Evolutionary conservation across 1,140 invertebrate species (phyloP).

Genomic region (Bathynomus jamesi): DNA sequence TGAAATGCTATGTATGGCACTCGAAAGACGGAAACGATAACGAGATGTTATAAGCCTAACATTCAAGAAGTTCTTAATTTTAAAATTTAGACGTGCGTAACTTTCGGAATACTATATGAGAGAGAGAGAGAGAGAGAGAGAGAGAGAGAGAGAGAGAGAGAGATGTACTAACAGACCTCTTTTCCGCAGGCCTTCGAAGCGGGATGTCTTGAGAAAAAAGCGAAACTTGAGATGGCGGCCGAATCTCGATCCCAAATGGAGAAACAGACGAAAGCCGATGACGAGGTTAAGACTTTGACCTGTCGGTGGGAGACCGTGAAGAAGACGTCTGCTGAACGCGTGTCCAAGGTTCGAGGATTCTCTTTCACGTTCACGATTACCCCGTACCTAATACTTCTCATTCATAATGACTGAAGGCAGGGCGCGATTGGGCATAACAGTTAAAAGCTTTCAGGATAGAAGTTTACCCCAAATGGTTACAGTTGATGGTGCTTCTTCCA

Average conservation of each 20-base stretch:
- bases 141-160: background rate
- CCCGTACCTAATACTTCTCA: background rate
- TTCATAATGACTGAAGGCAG: background rate
- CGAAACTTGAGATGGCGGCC: conserved; percentile 25
- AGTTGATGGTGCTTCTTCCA: background rate
- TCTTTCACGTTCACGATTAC: background rate
- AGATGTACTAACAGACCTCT: background rate
- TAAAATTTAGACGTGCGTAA: background rate
- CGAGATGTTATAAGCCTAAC: background rate
- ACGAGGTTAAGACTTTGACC: conserved; percentile 29
- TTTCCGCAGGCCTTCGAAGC: conserved; percentile 18
- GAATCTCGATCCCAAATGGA: conserved; percentile 30
- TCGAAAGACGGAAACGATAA: background rate
- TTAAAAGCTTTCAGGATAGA: background rate
- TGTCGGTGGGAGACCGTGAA: conserved; percentile 25
- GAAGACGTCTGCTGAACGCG: conserved; percentile 26
- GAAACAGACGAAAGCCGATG: conserved; percentile 30
- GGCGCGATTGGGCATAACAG: background rate
- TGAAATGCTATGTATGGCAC: background rate
- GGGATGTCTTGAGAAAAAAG: conserved; percentile 23
- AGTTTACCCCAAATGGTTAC: background rate
- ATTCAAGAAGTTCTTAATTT: background rate
- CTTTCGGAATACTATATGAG: background rate
- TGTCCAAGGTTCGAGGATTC: conserved; percentile 31
- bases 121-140: no score